Evolutionary conservation across 2,113 vertebrate species (phyloP), one percentile per base, ranked within the genome.

Genomic region (Cyanoramphus novaezelandiae): DNA sequence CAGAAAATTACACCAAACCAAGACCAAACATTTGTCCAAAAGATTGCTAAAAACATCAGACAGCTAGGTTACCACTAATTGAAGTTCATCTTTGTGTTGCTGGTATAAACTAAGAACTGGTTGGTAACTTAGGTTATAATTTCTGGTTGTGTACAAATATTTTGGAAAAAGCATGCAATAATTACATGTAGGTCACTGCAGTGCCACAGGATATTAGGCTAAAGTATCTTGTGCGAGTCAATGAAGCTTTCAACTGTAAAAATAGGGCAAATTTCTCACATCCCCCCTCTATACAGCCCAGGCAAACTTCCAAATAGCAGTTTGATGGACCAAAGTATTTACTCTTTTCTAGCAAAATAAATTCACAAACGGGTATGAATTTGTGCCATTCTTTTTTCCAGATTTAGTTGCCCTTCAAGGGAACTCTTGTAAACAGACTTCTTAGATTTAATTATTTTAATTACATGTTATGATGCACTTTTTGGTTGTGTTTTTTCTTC

Each of bases 141-240:
- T 96, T 97, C 78, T 97, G 95, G 92, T 95, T 97, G 93, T 96
- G 86, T 97, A 97, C 89, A 96, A 96, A 97, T 97, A 97, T 97
- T 97, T 97, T 96, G 92, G 94, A 92, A 96, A 90, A 95, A 92
- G 83, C 83, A 93, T 91, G 97, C 97, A 97, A 95, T 95, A 97
- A 97, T 98, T 98, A 98, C 98, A 97, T 98, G 97, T 98, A 98
- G 98, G 98, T 98, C 98, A 98, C 95, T 94, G 90, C 97, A 96
- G 88, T 98, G 97, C 95, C 96, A 97, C 96, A 96, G 96, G 94
- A 96, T 97, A 97, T 97, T 97, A 96, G 95, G 96, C 96, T 90
- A 95, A 97, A 97, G 96, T 94, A 95, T 97, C 95, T 97, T 94
- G 96, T 96, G 89, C 63, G 96, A 97, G 93, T 96, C 97, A 97